These are phyloP conservation scores for Phoenicopterus ruber DNA, from an alignment of 2,113 vertebrate genomes.

Conservation along the genomic window DNA sequence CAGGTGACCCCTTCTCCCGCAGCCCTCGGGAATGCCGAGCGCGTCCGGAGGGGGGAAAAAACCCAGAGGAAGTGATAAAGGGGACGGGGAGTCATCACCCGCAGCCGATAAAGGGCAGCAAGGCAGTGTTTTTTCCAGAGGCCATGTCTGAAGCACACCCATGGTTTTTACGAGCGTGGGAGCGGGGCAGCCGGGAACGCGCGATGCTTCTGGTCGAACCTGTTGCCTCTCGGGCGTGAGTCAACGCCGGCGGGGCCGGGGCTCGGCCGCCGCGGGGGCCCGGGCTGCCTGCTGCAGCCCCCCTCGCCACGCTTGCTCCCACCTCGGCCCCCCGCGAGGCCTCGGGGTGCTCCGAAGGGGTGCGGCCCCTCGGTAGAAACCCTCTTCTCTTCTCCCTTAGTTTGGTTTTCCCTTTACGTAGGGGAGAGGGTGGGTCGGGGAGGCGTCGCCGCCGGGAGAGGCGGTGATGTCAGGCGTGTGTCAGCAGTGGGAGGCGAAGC, in stretches of 20 bases:
- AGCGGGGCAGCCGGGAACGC: conserved; percentile 28
- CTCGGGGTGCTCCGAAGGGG: neutral
- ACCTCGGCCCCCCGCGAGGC: accelerated
- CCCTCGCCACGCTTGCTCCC: accelerated
- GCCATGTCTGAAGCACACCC: conserved; percentile 47
- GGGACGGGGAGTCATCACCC: neutral
- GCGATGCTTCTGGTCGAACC: conserved; percentile 68
- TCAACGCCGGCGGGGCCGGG: neutral
- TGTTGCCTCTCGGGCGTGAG: conserved; percentile 49
- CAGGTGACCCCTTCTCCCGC: neutral
- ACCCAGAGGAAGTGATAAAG: conserved; percentile 40
- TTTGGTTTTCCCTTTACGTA: neutral
- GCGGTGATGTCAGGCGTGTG: conserved; percentile 80
- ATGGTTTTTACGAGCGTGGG: conserved; percentile 60
- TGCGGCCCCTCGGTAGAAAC: neutral
- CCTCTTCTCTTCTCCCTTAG: accelerated
- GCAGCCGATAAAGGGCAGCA: neutral
- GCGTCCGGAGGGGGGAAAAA: neutral
- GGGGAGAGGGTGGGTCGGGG: conserved; percentile 40
- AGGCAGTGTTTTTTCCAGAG: neutral
- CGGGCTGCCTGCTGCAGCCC: neutral
- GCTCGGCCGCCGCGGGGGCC: neutral
- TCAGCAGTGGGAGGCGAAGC: conserved; percentile 74
- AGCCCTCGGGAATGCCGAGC: neutral
- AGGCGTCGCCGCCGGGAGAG: conserved; percentile 34